Percentiles rank a stretch among this genome's conserved stretches.
Evolutionary conservation across 2,113 vertebrate species (phyloP).

Genomic region (Empidonax traillii): DNA sequence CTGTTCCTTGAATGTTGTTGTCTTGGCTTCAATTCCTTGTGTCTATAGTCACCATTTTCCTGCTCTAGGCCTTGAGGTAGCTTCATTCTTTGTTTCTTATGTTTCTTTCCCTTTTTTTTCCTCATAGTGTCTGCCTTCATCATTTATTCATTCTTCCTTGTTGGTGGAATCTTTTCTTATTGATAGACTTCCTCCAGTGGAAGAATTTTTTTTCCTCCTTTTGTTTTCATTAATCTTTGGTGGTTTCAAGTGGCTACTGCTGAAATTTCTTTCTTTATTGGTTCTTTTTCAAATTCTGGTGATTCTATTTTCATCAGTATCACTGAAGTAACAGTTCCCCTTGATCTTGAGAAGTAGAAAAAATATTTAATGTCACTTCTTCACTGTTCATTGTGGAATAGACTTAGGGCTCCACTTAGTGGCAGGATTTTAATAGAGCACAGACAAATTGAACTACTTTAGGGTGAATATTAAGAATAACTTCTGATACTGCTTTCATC

Average conservation of each 20-base stretch:
- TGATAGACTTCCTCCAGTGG: not conserved
- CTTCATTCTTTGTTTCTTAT: not conserved
- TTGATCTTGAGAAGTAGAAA: not conserved
- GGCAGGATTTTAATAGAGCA: conserved; percentile 2
- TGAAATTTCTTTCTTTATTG: not conserved
- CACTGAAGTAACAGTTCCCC: not conserved
- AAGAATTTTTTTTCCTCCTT: not conserved
- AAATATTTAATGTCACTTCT: not conserved
- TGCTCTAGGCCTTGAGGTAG: not conserved
- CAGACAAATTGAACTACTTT: not conserved
- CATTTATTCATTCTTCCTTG: not conserved
- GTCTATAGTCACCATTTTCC: not conserved
- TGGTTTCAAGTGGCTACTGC: not conserved
- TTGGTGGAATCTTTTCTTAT: not conserved
- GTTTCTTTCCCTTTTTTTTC: not conserved
- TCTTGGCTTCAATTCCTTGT: not conserved
- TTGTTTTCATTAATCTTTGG: not conserved
- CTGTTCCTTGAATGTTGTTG: not conserved
- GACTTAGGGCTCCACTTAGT: conserved; percentile 30
- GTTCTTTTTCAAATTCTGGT: not conserved
- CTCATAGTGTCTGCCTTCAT: not conserved
- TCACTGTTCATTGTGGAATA: not conserved
- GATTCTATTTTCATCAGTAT: not conserved
- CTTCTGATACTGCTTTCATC: not conserved
- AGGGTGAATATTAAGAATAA: not conserved